Evolutionary conservation across 2,113 vertebrate genomes (phyloP), one percentile per base, ranked within the genome.

Genomic region (Ceyx margarethae): DNA sequence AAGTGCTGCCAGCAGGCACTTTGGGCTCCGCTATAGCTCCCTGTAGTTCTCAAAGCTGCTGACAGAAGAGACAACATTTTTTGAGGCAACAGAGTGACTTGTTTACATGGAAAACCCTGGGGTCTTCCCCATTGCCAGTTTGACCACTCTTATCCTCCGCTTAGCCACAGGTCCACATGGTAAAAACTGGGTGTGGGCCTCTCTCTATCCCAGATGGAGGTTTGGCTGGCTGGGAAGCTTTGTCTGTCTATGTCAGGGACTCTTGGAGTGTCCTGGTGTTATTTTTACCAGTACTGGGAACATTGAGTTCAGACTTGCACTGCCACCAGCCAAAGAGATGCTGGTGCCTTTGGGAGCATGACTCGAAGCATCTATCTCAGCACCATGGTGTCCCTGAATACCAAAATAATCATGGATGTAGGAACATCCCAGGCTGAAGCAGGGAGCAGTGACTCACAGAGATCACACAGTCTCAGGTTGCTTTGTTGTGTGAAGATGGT

Each of bases 261-360:
- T 46, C 56, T 66, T 64, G 79, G 64, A 89, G 64, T 56, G 84
- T 83, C 33, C 54, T 3, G 2, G 53, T 75, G 69, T 29, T 93
- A 84, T 93, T 95, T 93, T 95, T 91, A 71, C 61, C 40, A 57
- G 68, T 11, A 28, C 18, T 35, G 37, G 53, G 93, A 91, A 90
- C 90, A 83, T 1, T 15, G 53, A 90, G 92, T 88, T 68, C 93
- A 72, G 65, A 50, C 69, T 83, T n/a, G 17, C 22, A 6, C 50
- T 48, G 65, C 53, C 48, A 88, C 48, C 68, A 88, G 68, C 68
- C 76, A 45, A 75, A 84, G 35, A 50, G 14, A 25, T 77, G n/a
- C 90, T 50, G 56, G 76, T 14, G 67, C 64, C 60, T 67, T 60
- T 74, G 73, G 68, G 56, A 88, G 51, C 5, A 3, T 93, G 80